phyloP scores from a whole-genome alignment of 1,140 invertebrate genomes.

The Arctopsyche grandis region DNA sequence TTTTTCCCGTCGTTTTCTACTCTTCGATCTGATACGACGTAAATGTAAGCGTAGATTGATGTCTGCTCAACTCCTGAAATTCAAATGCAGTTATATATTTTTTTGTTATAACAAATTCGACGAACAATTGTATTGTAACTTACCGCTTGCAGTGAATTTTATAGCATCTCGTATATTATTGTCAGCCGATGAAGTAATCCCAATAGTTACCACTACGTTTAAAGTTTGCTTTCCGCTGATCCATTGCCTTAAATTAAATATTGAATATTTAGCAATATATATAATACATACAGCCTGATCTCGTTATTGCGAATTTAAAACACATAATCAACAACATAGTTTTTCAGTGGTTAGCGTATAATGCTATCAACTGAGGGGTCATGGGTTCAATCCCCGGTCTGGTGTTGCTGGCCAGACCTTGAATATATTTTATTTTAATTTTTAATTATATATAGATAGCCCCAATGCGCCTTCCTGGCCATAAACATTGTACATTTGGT shows the following conservation, averaged over 20 bases:
- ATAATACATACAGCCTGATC: too few species aligned
- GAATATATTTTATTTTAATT: too few species aligned
- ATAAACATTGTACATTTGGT: too few species aligned
- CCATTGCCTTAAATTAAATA: constrained; percentile 59
- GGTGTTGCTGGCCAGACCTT: too few species aligned
- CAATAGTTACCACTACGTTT: constrained; percentile 66
- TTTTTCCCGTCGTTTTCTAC: constrained; percentile 59
- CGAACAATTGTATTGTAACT: constrained; percentile 37
- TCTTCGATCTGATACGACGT: constrained; percentile 61
- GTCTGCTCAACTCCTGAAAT: constrained; percentile 61
- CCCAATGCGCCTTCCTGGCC: too few species aligned
- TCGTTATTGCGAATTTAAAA: too few species aligned
- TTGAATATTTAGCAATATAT: too few species aligned
- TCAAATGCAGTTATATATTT: neutral
- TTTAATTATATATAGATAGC: too few species aligned
- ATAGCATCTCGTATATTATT: constrained; percentile 67
- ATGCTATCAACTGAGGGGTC: too few species aligned
- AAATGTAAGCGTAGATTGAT: constrained; percentile 62
- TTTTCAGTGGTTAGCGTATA: too few species aligned
- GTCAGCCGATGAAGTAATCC: constrained; percentile 62
- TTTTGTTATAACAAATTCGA: neutral
- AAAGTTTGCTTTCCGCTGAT: constrained; percentile 65
- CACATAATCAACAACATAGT: too few species aligned
- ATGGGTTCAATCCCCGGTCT: too few species aligned
- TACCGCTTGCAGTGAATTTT: constrained; percentile 67